A percentile compares a stretch with the other conserved stretches of the same genome.
These are phyloP conservation scores for Troides helena DNA, from an alignment of 2,888 invertebrate species.

Conservation along the genomic window DNA sequence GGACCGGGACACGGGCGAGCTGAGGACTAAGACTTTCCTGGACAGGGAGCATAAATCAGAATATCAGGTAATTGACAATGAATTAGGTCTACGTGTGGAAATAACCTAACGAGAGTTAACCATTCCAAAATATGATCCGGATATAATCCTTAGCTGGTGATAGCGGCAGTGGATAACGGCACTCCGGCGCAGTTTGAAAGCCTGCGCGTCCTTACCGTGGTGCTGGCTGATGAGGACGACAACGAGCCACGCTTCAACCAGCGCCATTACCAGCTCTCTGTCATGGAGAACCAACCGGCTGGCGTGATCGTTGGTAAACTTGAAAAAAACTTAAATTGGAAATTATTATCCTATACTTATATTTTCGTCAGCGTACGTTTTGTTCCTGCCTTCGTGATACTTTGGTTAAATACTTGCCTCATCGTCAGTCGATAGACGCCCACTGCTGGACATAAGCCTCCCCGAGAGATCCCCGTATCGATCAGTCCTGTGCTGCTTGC, in stretches of 20 bases:
- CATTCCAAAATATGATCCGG: no score
- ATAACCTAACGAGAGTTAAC: no score
- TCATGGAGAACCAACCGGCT: slow-evolving; percentile 85
- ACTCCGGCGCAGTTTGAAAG: slow-evolving; percentile 90
- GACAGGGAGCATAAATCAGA: slow-evolving; percentile 84
- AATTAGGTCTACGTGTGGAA: no score
- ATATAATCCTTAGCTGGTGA: slow-evolving; percentile 73
- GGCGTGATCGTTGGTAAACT: slow-evolving; percentile 82
- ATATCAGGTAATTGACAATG: slow-evolving; percentile 58
- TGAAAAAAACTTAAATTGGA: not conserved
- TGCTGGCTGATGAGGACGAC: slow-evolving; percentile 89
- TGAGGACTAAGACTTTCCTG: slow-evolving; percentile 88
- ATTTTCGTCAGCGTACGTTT: no score
- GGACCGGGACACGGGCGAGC: slow-evolving; percentile 88
- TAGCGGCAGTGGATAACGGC: slow-evolving; percentile 92
- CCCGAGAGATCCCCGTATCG: no score
- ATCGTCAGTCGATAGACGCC: no score
- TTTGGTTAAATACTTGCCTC: no score
- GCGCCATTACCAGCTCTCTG: slow-evolving; percentile 83
- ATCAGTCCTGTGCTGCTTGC: no score
- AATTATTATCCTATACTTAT: no score
- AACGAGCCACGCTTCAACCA: slow-evolving; percentile 88
- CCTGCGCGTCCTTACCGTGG: slow-evolving; percentile 85
- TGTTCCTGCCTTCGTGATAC: no score
- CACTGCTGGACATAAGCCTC: no score